These are phyloP conservation scores for Pomacea maculata DNA, from an alignment of 1,140 invertebrate species.

Conservation along the genomic window DNA sequence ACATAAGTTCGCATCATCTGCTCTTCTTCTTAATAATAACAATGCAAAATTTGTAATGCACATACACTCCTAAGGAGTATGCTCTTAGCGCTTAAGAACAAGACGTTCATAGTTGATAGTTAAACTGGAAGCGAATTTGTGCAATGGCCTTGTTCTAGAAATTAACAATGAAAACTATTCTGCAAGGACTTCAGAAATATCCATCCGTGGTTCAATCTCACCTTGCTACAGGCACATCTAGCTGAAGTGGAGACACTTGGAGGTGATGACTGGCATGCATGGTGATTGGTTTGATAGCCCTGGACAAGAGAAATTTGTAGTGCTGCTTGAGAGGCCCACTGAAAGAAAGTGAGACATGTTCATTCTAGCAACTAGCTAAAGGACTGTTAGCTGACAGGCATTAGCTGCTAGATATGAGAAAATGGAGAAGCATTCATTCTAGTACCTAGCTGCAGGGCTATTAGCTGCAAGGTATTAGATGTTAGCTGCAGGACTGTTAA, in stretches of 20 bases:
- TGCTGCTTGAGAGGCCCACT: conserved; percentile 49
- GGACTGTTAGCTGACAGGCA: background rate
- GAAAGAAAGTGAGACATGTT: conserved; percentile 18
- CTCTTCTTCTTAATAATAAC: background rate
- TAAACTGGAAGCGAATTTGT: background rate
- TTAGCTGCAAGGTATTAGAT: background rate
- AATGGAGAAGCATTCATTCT: background rate
- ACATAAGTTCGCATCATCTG: background rate
- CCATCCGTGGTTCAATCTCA: too few relatives aligned
- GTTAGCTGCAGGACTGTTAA: background rate
- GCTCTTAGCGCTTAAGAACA: too few relatives aligned
- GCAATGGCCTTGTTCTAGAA: background rate
- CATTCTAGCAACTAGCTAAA: background rate
- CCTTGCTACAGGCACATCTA: background rate
- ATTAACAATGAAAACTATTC: background rate
- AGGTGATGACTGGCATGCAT: conserved; percentile 9
- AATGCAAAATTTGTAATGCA: too few relatives aligned
- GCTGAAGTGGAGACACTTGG: background rate
- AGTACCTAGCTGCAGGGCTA: background rate
- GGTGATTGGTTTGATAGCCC: conserved; percentile 16
- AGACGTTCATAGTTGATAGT: background rate
- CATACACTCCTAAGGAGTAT: too few relatives aligned
- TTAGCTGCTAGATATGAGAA: background rate
- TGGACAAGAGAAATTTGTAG: conserved; percentile 49
- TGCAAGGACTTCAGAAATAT: background rate